A percentile compares a stretch with the other conserved stretches of the same genome.
phyloP scores from a whole-genome alignment of 2,113 vertebrate genomes.

The Lota lota region DNA sequence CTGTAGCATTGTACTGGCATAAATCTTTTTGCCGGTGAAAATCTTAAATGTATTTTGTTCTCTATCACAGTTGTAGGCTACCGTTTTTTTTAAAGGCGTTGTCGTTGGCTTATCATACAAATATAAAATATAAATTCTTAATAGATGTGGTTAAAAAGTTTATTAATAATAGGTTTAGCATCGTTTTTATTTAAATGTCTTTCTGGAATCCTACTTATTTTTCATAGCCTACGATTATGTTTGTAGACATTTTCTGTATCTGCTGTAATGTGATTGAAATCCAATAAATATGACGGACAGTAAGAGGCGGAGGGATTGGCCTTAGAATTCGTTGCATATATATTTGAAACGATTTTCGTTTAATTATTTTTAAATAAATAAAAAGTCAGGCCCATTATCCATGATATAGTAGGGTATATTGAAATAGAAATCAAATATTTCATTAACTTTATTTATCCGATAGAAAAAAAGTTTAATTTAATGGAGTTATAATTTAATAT shows the following conservation, averaged over 20 bases:
- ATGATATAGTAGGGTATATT: no score
- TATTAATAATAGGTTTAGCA: slow-evolving; percentile 48
- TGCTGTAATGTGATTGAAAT: slow-evolving; percentile 71
- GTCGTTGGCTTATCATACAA: slow-evolving; percentile 26
- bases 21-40: slow-evolving; percentile 52
- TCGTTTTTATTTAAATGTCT: slow-evolving; percentile 28
- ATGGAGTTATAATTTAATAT: no score
- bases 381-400: no score
- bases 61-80: slow-evolving; percentile 57
- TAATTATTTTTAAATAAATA: no score
- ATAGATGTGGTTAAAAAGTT: slow-evolving; percentile 46
- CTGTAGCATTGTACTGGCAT: slow-evolving; percentile 65
- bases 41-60: slow-evolving; percentile 59
- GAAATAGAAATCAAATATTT: no score
- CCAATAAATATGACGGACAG: slow-evolving; percentile 52
- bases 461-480: no score
- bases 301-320: no score
- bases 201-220: slow-evolving; percentile 39
- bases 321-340: no score
- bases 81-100: slow-evolving; percentile 31
- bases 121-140: slow-evolving; percentile 40
- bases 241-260: slow-evolving; percentile 65
- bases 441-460: no score
- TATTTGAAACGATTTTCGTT: no score
- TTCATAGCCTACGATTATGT: slow-evolving; percentile 48